Evolutionary conservation across 2,113 vertebrate species (phyloP), one percentile per base, ranked within the genome.

Genomic region (Crotophaga sulcirostris): DNA sequence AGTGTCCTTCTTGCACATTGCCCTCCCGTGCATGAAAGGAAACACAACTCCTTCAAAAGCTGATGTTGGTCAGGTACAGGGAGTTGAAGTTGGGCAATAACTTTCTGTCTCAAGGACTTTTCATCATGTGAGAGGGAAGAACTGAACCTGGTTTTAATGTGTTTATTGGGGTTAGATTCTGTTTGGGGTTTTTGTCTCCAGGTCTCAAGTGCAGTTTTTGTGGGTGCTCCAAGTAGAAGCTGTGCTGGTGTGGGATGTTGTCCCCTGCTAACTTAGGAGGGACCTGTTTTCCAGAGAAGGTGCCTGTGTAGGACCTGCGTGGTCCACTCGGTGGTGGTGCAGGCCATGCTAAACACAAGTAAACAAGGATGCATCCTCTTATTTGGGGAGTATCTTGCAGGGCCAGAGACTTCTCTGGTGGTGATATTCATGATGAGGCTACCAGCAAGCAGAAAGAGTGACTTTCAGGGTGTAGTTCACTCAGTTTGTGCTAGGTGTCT

Each of bases 221-320:
- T n/a, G 40, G 33, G 40, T 47, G 40, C 31, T 40, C 31, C 55
- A 33, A 38, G 67, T 0, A n/a, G 3, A 33, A 44, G 33, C 76
- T n/a, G 55, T 38, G 40, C 31, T 1, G 1, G 15, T 3, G 3
- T 1, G 2, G 40, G 47, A 21, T 49, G 3, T 44, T 25, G 26
- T 15, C 40, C 49, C 25, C 49, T 62, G 62, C 55, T 49, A 56
- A 69, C 7, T 69, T 23, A 44, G 33, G 34, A 56, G 33, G 63
- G 28, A 51, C 28, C 28, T 26, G 42, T 42, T 56, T 62, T 75
- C 62, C 1, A 2, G 62, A 42, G n/a, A 15, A 9, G 26, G 5
- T 7, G 16, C 20, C 25, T 1, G 1, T 34, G n/a, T 16, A 56
- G 52, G 10, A 20, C 0, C 0, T 56, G 31, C 0, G 3, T 36